Evolutionary conservation across 2,113 vertebrate genomes (phyloP), one percentile per base, ranked within the genome.

Genomic region (Megaleporinus macrocephalus): DNA sequence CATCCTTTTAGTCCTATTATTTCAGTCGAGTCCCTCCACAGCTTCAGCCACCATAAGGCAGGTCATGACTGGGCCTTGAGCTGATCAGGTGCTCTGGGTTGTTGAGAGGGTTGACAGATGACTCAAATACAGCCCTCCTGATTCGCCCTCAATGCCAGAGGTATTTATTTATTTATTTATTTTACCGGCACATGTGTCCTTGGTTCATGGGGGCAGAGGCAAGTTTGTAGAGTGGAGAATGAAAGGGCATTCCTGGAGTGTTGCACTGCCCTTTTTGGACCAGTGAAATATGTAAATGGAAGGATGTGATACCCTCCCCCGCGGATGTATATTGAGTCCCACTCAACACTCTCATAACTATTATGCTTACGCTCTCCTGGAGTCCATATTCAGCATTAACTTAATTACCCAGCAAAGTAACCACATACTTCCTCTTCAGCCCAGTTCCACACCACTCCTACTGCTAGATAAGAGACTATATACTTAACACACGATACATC

Each of bases 211-310:
- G 41, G 30, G 30, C 5, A 33, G 12, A 22, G 59, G 76, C 12
- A 76, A 71, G 55, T 36, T 57, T 29, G 18, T 76, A 59, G 36
- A 44, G 41, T 44, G 41, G 41, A 9, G 41, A 9, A 11, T 9
- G 41, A 9, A 44, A 9, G 85, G 82, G 86, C 88, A 93, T 94
- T 93, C 89, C 87, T 87, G 86, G 86, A 87, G 88, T 91, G 92
- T 92, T 93, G 81, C 89, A 93, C 90, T 91, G 90, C 87, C n/a
- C n/a, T n/a, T n/a, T n/a, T n/a, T 79, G 22, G 78, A 85, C 79
- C 88, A 87, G 83, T 83, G 82, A 86, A 62, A 84, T 90, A 88
- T 88, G 92, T 92, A 88, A 78, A 74, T 62, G 85, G 87, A 57
- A 88, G 92, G 91, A 93, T 90, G 89, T 90, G 88, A 90, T 87